These are phyloP conservation scores for Archocentrus centrarchus DNA, from an alignment of 2,113 vertebrate species.

Conservation along the genomic window DNA sequence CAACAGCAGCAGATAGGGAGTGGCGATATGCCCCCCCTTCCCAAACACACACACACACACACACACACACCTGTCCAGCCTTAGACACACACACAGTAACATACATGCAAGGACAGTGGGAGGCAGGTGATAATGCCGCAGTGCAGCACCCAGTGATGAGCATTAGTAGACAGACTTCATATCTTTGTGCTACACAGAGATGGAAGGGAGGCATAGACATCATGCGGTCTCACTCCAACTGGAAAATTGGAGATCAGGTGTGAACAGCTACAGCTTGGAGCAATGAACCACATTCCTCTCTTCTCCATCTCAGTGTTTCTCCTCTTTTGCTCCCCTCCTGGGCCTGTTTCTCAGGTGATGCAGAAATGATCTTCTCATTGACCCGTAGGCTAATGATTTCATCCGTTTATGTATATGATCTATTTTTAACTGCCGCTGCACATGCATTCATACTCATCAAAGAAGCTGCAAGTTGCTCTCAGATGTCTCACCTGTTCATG, in stretches of 20 bases:
- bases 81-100: neutral
- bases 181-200: neutral
- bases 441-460: neutral
- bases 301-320: neutral
- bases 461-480: neutral
- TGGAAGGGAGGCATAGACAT: neutral
- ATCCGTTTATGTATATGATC: slow-evolving; percentile 39
- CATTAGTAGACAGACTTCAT: neutral
- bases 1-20: slow-evolving; percentile 36
- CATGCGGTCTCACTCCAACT: slow-evolving; percentile 8
- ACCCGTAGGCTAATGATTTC: slow-evolving; percentile 39
- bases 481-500: neutral
- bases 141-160: slow-evolving; percentile 38
- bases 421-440: slow-evolving; percentile 1
- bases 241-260: slow-evolving; percentile 35
- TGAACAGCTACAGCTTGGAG: slow-evolving; percentile 7
- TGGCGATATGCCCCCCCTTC: slow-evolving; percentile 6
- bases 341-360: slow-evolving; percentile 32
- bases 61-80: slow-evolving; percentile 27
- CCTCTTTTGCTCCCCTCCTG: neutral
- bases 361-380: slow-evolving; percentile 21
- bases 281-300: neutral
- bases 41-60: neutral
- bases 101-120: slow-evolving; percentile 1
- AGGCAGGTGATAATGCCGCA: slow-evolving; percentile 45